Evolutionary conservation across 2,888 invertebrate genomes (phyloP), one percentile per base, ranked within the genome.

Genomic region (Dynastes grantii): DNA sequence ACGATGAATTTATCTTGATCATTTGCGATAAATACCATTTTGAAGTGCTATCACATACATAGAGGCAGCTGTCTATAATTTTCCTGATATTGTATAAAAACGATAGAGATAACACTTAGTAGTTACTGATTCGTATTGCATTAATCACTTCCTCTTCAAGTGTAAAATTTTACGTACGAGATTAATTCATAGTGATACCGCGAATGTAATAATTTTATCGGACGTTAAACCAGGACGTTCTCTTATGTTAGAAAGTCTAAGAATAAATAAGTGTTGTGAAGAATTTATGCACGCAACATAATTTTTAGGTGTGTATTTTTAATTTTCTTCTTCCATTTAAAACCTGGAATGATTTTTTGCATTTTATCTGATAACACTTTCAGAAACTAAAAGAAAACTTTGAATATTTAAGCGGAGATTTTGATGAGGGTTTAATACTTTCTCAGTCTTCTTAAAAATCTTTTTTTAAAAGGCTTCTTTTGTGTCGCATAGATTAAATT

Each of bases 111-210:
- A 45, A 45, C 45, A 45, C 1, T 6, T 58, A 53, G 22, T 16
- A 58, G 16, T 45, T 11, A 16, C n/a, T 58, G 13, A 58, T 58
- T 45, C 45, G 45, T 58, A 58, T 58, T 67, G 9, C 5, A 67
- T 45, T 67, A 67, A 67, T 45, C 8, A 65, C 22, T 67, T 67
- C 65, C 65, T 67, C 22, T 67, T 67, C 45, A n/a, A 67, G 16
- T 67, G 6, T 37, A 11, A 16, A 67, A 16, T 45, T 45, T 67
- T 45, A 45, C 40, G 9, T 37, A 5, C 4, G 22, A 40, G 65
- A 45, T 64, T 64, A 32, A 64, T 32, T 29, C 27, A 6, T 64
- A 29, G 27, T 11, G 11, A 29, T 64, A 64, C 63, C 29, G 13
- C 13, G n/a, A 29, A 37, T 11, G 32, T 64, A 64, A 11, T 32